Base-by-base conservation (phyloP, 2,113 vertebrate genomes). In the Stegostoma tigrinum region DNA sequence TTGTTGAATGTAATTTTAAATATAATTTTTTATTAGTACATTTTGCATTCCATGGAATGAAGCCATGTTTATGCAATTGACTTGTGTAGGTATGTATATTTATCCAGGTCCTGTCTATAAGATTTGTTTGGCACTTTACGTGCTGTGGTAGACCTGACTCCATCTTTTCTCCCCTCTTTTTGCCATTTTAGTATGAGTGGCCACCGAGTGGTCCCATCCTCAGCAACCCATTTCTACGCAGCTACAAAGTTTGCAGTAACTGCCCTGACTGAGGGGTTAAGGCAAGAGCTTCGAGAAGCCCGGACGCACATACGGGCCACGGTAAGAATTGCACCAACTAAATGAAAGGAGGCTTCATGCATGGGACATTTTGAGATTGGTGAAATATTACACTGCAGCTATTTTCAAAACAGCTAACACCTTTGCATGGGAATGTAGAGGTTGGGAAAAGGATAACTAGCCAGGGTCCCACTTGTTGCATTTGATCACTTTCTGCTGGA, bases 231-330 rank as follows among this genome's bases (percentile, higher is more conserved):
- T 96, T 99, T 99, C 96, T 99, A 99, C 97, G 98, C 97, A 3
- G 99, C 99, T 96, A 99, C 99, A 96, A 99, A 99, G 97, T 98
- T 98, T 0, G 98, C 99, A 0, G 98, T 99, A 96, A 99, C 98
- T 0, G 98, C 99, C 0, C 96, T 99, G 96, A 99, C 99, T 0
- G 99, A 99, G 97, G 99, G 99, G 91, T 97, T 99, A 89, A 97
- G 98, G 96, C 99, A 99, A 96, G 99, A 99, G 96, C 98, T 99
- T 7, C 97, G 98, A 95, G 98, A 99, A 96, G 98, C 98, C 48
- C 98, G 98, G 96, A 99, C 98, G 34, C 99, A 99, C 96, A 99
- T 99, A 97, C 98, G 98, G 97, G 98, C 98, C 96, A 99, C 99
- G 34, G 99, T 99, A 97, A 98, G 98, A 96, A 72, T 75, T 34